phyloP scores from a whole-genome alignment of 2,113 vertebrate genomes.

The Heterocephalus glaber region DNA sequence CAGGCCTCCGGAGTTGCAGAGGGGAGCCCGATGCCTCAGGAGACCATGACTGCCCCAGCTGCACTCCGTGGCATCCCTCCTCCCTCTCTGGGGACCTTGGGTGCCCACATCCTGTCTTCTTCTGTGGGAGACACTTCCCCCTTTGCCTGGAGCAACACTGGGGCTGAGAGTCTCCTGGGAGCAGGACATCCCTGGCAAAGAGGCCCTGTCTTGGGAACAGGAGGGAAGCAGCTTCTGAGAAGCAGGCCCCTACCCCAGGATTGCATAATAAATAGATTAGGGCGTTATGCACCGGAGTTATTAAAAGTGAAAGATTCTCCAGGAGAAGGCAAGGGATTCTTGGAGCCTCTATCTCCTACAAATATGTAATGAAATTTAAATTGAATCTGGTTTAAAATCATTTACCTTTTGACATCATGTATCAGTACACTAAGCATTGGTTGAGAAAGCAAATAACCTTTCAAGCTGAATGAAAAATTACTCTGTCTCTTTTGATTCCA shows the following conservation, averaged over 20 bases:
- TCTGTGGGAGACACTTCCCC: no score
- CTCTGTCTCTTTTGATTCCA: conserved; percentile 91
- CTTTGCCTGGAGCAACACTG: fast-evolving
- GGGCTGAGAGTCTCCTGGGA: background rate
- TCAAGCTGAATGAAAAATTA: conserved; percentile 90
- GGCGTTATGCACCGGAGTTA: conserved; percentile 79
- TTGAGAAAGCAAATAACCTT: conserved; percentile 88
- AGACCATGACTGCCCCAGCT: no score
- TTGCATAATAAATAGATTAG: conserved; percentile 82
- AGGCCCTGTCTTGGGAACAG: conserved; percentile 74
- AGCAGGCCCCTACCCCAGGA: conserved; percentile 68
- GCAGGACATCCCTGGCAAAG: background rate
- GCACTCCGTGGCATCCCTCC: background rate
- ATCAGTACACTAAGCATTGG: conserved; percentile 82
- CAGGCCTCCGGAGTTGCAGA: fast-evolving
- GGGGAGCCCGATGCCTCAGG: background rate
- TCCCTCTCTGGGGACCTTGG: no score
- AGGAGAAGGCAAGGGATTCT: conserved; percentile 69
- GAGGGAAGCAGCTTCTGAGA: conserved; percentile 68
- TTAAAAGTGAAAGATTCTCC: conserved; percentile 83
- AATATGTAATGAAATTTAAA: conserved; percentile 90
- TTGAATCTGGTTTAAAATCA: conserved; percentile 90
- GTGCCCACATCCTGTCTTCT: fast-evolving
- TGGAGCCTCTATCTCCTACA: conserved; percentile 78
- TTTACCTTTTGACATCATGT: conserved; percentile 86